Evolutionary conservation across 2,888 invertebrate genomes (phyloP).

Genomic region (Leptinotarsa haldemani): DNA sequence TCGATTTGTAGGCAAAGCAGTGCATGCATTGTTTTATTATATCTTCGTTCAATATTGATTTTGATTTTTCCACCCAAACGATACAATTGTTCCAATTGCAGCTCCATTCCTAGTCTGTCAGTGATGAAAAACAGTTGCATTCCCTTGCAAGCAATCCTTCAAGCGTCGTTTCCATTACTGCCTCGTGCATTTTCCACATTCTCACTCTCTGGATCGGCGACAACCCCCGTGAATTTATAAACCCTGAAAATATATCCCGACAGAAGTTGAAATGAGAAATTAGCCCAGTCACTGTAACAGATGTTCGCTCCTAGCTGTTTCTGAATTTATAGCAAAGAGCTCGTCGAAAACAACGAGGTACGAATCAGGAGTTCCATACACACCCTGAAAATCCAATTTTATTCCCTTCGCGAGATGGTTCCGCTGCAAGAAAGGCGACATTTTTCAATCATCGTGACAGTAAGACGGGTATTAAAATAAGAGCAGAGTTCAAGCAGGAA

Average conservation of each 20-base stretch:
- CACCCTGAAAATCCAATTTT: slow-evolving; percentile 28
- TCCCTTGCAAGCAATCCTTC: neutral
- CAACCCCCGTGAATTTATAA: slow-evolving; percentile 6
- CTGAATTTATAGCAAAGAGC: slow-evolving; percentile 46
- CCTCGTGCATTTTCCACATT: slow-evolving; percentile 6
- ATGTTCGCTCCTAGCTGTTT: slow-evolving; percentile 51
- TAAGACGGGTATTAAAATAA: slow-evolving; percentile 14
- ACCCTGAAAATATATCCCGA: slow-evolving; percentile 56
- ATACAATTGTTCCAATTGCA: neutral
- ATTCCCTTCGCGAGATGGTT: slow-evolving; percentile 14
- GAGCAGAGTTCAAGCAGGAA: slow-evolving; percentile 8
- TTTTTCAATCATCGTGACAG: slow-evolving; percentile 19
- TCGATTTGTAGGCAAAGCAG: too few relatives aligned
- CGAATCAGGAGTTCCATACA: slow-evolving; percentile 11
- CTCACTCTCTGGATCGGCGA: neutral
- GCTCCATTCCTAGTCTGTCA: neutral
- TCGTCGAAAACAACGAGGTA: slow-evolving; percentile 42
- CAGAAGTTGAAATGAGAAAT: slow-evolving; percentile 59
- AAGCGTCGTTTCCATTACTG: slow-evolving; percentile 4
- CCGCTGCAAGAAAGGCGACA: slow-evolving; percentile 2
- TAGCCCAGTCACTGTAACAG: slow-evolving; percentile 59
- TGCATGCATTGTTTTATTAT: too few relatives aligned
- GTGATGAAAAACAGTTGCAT: neutral
- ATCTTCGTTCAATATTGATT: too few relatives aligned
- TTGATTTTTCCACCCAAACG: neutral